Conservation (phyloP, 2,797 vertebrate species). For the Diplodus sargus region DNA sequence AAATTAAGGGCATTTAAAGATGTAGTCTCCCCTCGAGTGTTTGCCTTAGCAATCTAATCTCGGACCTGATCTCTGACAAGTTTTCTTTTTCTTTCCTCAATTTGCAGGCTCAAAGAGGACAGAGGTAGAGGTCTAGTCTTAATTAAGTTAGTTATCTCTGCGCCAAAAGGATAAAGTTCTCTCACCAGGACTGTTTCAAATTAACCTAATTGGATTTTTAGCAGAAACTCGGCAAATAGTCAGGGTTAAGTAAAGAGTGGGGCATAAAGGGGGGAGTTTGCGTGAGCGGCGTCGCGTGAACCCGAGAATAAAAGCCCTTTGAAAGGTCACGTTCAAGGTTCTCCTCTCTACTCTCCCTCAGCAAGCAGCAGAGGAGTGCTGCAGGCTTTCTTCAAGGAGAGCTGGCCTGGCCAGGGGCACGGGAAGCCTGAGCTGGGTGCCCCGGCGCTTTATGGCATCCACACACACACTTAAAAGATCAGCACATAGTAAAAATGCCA, state of each 20-base stretch:
- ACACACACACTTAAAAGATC: background rate
- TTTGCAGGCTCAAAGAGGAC: constrained; percentile 79
- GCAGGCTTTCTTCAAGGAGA: constrained; percentile 67
- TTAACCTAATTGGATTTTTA: constrained; percentile 87
- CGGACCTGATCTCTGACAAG: constrained; percentile 79
- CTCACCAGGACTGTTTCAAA: constrained; percentile 81
- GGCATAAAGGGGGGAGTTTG: constrained; percentile 67
- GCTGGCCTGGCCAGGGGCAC: constrained; percentile 57
- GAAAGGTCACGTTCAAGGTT: constrained; percentile 80
- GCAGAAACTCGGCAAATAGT: constrained; percentile 80
- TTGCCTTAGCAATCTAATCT: constrained; percentile 84
- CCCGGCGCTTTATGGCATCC: constrained; percentile 15
- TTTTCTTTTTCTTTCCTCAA: constrained; percentile 79
- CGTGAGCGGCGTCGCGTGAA: constrained; percentile 65
- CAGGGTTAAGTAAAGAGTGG: constrained; percentile 80
- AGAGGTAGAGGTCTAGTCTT: constrained; percentile 79
- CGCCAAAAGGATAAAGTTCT: constrained; percentile 83
- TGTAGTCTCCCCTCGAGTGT: constrained; percentile 64
- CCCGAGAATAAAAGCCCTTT: constrained; percentile 69
- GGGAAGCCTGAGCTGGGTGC: constrained; percentile 48
- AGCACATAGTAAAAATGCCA: background rate
- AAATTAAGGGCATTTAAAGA: constrained; percentile 73
- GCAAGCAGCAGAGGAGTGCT: constrained; percentile 75
- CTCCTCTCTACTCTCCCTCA: constrained; percentile 69
- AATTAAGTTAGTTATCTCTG: constrained; percentile 87